These are phyloP conservation scores for Neoseiulus cucumeris DNA, from an alignment of 1,140 invertebrate species.

Conservation along the genomic window DNA sequence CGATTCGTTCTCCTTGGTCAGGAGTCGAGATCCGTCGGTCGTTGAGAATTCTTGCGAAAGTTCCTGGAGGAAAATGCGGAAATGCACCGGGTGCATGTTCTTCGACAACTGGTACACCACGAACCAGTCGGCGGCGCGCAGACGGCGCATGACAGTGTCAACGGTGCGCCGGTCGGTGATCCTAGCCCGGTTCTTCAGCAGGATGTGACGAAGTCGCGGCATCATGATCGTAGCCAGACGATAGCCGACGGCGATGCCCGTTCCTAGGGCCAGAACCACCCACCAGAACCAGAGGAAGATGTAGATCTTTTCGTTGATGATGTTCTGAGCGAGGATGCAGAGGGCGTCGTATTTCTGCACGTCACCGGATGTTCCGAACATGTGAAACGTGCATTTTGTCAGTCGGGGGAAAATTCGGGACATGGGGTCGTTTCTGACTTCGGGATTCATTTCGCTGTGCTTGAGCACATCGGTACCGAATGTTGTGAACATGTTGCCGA, in stretches of 20 bases:
- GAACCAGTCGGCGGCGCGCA: slow-evolving; percentile 9
- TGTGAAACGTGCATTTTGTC: slow-evolving; percentile 16
- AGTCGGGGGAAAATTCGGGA: slow-evolving; percentile 16
- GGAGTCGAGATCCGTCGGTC: slow-evolving; percentile 4
- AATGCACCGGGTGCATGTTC: slow-evolving; percentile 9
- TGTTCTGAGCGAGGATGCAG: slow-evolving; percentile 22
- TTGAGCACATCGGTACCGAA: slow-evolving; percentile 77
- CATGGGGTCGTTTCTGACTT: slow-evolving; percentile 43
- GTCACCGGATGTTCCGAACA: slow-evolving; percentile 14
- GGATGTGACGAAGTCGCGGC: slow-evolving; percentile 14
- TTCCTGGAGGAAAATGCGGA: not conserved
- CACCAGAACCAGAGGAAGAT: slow-evolving; percentile 24
- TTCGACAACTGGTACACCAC: slow-evolving; percentile 6
- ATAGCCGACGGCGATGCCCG: slow-evolving; percentile 19
- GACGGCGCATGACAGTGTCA: not conserved
- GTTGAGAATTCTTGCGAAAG: slow-evolving; percentile 4
- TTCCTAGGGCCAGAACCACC: slow-evolving; percentile 20
- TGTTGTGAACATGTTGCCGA: slow-evolving; percentile 78
- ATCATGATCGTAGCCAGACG: slow-evolving; percentile 14
- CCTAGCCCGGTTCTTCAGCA: not conserved
- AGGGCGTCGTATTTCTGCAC: slow-evolving; percentile 17
- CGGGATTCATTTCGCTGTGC: slow-evolving; percentile 74
- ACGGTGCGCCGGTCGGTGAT: slow-evolving; percentile 2
- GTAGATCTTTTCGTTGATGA: slow-evolving; percentile 24
- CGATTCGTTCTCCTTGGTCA: slow-evolving; percentile 3